Evolutionary conservation across 2,797 vertebrate species (phyloP).

Genomic region (Echiichthys vipera): DNA sequence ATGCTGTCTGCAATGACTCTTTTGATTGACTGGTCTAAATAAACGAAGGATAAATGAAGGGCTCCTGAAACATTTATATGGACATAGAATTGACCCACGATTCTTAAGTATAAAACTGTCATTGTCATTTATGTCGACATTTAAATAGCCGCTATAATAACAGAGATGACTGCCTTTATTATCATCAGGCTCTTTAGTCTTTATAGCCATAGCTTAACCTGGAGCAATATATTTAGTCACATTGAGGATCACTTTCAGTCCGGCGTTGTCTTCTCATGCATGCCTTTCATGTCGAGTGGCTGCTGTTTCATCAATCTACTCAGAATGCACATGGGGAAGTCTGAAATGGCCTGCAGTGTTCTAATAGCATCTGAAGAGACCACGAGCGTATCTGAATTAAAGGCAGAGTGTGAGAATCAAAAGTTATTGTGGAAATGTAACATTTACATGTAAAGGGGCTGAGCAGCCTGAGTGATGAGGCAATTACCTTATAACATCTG

Average conservation of each 20-base stretch:
- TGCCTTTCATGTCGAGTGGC: slow-evolving; percentile 46
- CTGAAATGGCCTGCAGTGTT: slow-evolving; percentile 16
- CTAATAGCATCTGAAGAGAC: slow-evolving; percentile 45
- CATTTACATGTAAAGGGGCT: slow-evolving; percentile 57
- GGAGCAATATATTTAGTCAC: slow-evolving; percentile 29
- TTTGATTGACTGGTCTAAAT: background rate
- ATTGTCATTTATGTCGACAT: background rate
- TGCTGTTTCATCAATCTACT: slow-evolving; percentile 27
- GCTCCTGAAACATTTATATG: slow-evolving; percentile 22
- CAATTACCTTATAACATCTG: slow-evolving; percentile 77
- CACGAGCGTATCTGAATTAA: slow-evolving; percentile 32
- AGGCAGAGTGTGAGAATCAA: slow-evolving; percentile 52
- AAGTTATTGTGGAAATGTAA: slow-evolving; percentile 49
- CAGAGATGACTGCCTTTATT: slow-evolving; percentile 10
- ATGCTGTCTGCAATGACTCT: background rate
- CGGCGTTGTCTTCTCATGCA: slow-evolving; percentile 7
- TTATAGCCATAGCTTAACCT: slow-evolving; percentile 27
- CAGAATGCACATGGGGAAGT: slow-evolving; percentile 21
- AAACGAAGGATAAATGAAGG: slow-evolving; percentile 24
- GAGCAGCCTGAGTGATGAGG: slow-evolving; percentile 73
- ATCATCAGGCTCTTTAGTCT: background rate
- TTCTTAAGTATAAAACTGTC: slow-evolving; percentile 12
- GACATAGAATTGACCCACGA: background rate
- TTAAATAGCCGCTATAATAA: slow-evolving; percentile 28
- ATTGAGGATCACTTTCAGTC: slow-evolving; percentile 41